Base-by-base conservation (phyloP, 1,140 invertebrate genomes). In the Polypedilum vanderplanki region DNA sequence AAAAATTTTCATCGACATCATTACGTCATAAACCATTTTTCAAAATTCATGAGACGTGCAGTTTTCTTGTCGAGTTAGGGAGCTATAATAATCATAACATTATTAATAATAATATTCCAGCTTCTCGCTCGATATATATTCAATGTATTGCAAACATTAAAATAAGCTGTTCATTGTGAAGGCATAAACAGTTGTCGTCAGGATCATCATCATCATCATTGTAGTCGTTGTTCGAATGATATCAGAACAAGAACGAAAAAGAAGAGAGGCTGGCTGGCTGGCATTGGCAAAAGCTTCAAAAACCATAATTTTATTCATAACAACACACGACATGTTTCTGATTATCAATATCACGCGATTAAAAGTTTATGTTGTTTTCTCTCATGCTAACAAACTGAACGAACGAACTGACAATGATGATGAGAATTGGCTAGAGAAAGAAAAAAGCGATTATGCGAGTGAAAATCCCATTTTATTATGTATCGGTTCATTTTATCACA, bases 101-200 rank as follows among this genome's bases (percentile, higher is more conserved):
- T 57, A 57, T 4, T 57, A 57, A 57, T 57, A 57, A 57, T 57
- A 46, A 46, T 15, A 46, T 12, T 15, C 46, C n/a, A 9, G 46
- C 46, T 57, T 15, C n/a, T n/a, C 46, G n/a, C n/a, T 57, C 46
- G 12, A 57, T n/a, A 57, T n/a, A 57, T 57, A 57, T 15, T 10
- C 65, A 70, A 57, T 70, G 18, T 7, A 70, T 33, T 17, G 15
- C 12, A 15, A 70, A 67, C 64, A 67, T 67, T 67, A 70, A 70
- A 70, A 20, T 70, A 70, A 70, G 65, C 65, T 70, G 65, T 22
- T 70, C 46, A 57, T 57, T 57, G 12, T 57, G 46, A 57, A 57
- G 12, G 46, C 46, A 57, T 57, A 57, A 57, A 57, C 46, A 57
- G 46, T 57, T 57, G 46, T 57, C 46, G 46, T 57, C 46, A 15